Percentiles rank a stretch among this genome's conserved stretches.
phyloP scores from a whole-genome alignment of 2,888 invertebrate species.

The Willowsia nigromaculata region DNA sequence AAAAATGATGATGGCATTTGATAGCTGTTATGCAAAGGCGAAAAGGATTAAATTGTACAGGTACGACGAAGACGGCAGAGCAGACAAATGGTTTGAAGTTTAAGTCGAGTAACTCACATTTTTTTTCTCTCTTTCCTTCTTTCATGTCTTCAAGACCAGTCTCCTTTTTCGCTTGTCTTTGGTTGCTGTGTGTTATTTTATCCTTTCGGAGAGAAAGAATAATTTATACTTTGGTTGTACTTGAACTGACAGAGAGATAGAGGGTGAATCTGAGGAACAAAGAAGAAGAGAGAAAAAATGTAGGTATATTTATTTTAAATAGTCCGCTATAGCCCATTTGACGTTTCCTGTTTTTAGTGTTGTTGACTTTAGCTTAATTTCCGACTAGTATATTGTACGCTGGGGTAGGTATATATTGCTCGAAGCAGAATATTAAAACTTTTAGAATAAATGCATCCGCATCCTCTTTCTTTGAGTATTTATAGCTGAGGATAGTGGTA shows the following conservation, averaged over 20 bases:
- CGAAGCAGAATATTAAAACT: not conserved
- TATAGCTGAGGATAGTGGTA: not conserved
- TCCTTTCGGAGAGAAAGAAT: not conserved
- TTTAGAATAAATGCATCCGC: constrained; percentile 19
- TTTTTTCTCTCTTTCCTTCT: too few species aligned
- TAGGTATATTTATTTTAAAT: not conserved
- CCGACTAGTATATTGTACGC: not conserved
- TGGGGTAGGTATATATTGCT: constrained; percentile 1
- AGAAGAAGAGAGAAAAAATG: not conserved
- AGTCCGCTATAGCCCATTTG: constrained; percentile 20
- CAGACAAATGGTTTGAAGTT: not conserved
- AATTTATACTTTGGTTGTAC: not conserved
- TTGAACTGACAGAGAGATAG: not conserved
- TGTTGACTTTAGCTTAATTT: constrained; percentile 17
- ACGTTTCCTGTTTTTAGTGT: constrained; percentile 21
- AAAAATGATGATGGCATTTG: constrained; percentile 16
- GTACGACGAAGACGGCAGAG: not conserved
- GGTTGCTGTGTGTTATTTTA: not conserved
- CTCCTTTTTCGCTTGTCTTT: not conserved
- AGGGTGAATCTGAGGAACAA: not conserved
- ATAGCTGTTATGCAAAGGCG: constrained; percentile 28
- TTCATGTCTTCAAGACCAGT: not conserved
- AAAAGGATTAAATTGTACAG: not conserved
- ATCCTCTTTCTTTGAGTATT: not conserved
- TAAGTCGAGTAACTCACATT: not conserved